Conservation (phyloP, 1,140 invertebrate genomes). For the Neodiprion lecontei region DNA sequence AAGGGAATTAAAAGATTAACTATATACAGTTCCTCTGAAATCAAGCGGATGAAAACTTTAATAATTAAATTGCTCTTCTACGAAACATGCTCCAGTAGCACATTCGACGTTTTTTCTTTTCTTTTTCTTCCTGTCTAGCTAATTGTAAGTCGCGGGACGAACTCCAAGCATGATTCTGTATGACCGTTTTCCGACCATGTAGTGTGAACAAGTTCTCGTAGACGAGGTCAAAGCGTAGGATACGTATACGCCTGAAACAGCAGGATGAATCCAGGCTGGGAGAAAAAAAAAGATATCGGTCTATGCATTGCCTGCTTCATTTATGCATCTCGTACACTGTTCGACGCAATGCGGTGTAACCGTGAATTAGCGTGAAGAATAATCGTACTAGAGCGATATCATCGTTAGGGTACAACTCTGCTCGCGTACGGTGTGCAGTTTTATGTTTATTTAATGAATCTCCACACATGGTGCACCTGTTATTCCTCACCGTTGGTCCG, state of each 20-base stretch:
- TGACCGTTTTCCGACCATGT: too few species aligned
- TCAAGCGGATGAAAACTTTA: slow-evolving; percentile 41
- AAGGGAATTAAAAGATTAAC: slow-evolving; percentile 48
- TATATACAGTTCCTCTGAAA: slow-evolving; percentile 16
- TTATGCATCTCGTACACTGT: too few species aligned
- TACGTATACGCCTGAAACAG: too few species aligned
- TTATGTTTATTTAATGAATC: slow-evolving; percentile 6
- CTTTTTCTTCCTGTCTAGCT: too few species aligned
- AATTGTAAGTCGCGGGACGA: too few species aligned
- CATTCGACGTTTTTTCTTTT: too few species aligned
- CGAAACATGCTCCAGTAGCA: neutral
- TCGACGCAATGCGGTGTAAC: neutral
- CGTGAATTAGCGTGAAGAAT: neutral
- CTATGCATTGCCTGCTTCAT: too few species aligned
- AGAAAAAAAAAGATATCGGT: too few species aligned
- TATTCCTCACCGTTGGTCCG: neutral
- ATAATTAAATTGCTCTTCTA: slow-evolving; percentile 42
- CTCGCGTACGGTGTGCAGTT: neutral
- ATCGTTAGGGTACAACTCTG: neutral
- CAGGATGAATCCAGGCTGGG: too few species aligned
- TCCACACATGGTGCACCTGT: neutral
- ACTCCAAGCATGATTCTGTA: too few species aligned
- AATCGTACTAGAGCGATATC: neutral
- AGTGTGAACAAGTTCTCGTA: too few species aligned
- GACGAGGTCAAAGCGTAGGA: too few species aligned